phyloP scores from a whole-genome alignment of 1,140 invertebrate genomes.

The Drosophila suzukii region DNA sequence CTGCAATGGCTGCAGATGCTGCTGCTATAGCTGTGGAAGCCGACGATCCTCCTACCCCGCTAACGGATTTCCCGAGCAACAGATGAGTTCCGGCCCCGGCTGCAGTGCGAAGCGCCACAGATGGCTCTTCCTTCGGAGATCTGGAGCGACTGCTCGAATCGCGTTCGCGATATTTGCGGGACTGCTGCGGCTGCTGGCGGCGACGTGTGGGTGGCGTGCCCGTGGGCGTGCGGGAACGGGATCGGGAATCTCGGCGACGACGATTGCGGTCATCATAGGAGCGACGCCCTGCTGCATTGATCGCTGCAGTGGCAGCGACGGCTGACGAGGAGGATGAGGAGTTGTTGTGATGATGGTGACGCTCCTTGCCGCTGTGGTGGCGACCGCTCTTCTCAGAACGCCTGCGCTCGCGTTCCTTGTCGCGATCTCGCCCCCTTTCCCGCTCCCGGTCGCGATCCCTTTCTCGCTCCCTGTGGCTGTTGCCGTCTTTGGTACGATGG shows the following conservation, averaged over 20 bases:
- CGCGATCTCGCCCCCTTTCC: constrained; percentile 44
- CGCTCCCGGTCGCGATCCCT: constrained; percentile 32
- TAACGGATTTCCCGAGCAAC: background rate
- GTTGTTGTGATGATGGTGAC: constrained; percentile 48
- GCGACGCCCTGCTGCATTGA: constrained; percentile 36
- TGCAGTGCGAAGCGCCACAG: background rate
- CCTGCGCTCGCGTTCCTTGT: constrained; percentile 13
- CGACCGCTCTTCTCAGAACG: constrained; percentile 28
- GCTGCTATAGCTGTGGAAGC: background rate
- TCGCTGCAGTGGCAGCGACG: constrained; percentile 12
- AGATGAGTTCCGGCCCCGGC: constrained; percentile 14
- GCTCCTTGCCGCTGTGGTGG: constrained; percentile 49
- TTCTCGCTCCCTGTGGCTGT: constrained; percentile 53
- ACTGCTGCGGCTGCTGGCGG: constrained; percentile 16
- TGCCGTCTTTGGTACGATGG: constrained; percentile 63
- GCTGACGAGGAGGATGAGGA: constrained; percentile 30
- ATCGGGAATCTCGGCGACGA: constrained; percentile 53
- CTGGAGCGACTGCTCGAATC: constrained; percentile 60
- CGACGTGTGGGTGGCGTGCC: constrained; percentile 36
- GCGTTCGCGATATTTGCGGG: constrained; percentile 60
- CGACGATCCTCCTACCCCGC: constrained; percentile 2
- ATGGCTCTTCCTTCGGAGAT: constrained; percentile 45
- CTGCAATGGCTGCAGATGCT: constrained; percentile 15
- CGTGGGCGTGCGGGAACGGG: constrained; percentile 59
- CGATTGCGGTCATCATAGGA: constrained; percentile 56